phyloP scores from a whole-genome alignment of 2,797 vertebrate species.

The Spea hammondii region DNA sequence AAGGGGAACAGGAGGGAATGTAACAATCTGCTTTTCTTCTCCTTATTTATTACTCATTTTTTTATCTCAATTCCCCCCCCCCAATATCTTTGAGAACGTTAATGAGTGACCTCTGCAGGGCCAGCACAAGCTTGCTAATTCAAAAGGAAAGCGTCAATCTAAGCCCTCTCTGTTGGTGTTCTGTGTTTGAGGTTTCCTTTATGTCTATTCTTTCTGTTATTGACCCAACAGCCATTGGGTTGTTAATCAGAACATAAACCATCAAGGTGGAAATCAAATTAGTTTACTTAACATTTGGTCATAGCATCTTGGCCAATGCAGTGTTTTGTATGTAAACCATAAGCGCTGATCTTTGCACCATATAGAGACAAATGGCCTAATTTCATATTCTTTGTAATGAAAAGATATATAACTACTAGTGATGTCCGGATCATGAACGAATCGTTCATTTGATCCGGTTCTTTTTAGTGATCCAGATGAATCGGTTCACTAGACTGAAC shows the following conservation, averaged over 20 bases:
- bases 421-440: too few relatives aligned
- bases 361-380: background rate
- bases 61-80: too few relatives aligned
- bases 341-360: background rate
- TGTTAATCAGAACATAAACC: conserved; percentile 13
- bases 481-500: too few relatives aligned
- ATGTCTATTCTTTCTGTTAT: conserved; percentile 8
- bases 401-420: too few relatives aligned
- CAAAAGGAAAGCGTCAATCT: conserved; percentile 6
- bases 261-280: conserved; percentile 18
- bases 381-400: too few relatives aligned
- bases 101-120: conserved; percentile 22
- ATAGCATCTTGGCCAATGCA: background rate
- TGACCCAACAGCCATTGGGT: conserved; percentile 1
- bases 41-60: too few relatives aligned
- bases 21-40: too few relatives aligned
- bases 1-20: too few relatives aligned
- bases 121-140: conserved; percentile 7
- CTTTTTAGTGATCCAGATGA: too few relatives aligned
- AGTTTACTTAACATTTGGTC: conserved; percentile 5
- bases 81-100: conserved; percentile 14
- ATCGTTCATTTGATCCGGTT: too few relatives aligned
- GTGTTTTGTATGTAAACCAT: background rate
- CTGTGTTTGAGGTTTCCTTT: conserved; percentile 12
- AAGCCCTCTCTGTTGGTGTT: conserved; percentile 16